Conservation (phyloP, 1,140 invertebrate species). For the Drosophila trapezifrons region DNA sequence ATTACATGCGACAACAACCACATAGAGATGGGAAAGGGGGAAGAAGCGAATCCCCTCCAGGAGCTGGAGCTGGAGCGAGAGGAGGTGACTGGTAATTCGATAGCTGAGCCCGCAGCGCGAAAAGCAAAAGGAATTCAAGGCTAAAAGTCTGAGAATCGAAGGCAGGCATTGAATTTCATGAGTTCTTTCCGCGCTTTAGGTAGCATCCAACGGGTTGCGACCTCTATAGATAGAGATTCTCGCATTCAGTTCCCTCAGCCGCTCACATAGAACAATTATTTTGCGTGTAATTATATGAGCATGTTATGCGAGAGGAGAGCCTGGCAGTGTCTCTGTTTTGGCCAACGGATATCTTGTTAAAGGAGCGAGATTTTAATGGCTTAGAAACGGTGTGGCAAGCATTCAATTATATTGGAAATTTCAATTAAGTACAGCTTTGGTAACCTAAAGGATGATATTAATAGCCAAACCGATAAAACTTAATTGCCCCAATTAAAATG, state of each 20-base stretch:
- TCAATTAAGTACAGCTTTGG: constrained; percentile 1
- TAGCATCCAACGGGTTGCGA: constrained; percentile 63
- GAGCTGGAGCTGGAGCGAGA: constrained; percentile 4
- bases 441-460: not conserved
- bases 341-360: constrained; percentile 38
- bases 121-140: constrained; percentile 71
- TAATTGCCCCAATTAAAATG: constrained; percentile 34
- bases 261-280: constrained; percentile 67
- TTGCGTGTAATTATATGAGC: constrained; percentile 79
- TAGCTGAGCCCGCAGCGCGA: constrained; percentile 57
- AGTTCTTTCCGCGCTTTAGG: constrained; percentile 46
- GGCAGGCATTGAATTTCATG: constrained; percentile 78
- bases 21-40: constrained; percentile 1
- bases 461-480: not conserved
- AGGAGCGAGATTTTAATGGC: constrained; percentile 21
- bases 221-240: constrained; percentile 63
- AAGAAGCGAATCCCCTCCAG: not conserved
- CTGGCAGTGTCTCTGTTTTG: constrained; percentile 16
- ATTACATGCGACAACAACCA: constrained; percentile 75
- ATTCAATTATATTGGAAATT: constrained; percentile 22
- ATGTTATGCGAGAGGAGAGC: constrained; percentile 59
- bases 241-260: constrained; percentile 1
- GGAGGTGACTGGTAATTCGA: constrained; percentile 51
- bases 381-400: not conserved
- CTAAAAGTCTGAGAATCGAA: constrained; percentile 60